Base-by-base conservation (phyloP, 2,888 invertebrate genomes). In the Calameuta filiformis region DNA sequence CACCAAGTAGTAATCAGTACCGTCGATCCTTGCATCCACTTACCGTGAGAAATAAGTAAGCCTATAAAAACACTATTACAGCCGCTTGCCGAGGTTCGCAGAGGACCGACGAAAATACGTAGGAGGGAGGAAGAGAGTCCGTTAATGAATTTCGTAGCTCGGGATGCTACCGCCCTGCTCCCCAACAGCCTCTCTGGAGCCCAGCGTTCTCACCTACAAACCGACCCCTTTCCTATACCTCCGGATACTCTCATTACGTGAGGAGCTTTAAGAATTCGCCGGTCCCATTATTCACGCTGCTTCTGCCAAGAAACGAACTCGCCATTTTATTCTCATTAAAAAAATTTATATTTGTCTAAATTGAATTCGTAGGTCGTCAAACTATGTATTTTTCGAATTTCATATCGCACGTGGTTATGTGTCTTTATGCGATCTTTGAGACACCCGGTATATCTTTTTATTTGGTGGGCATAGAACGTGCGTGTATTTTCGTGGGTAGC, bases 261-360 rank as follows among this genome's bases (percentile, higher is more conserved):
- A 88, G 87, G 83, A 88, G 87, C 85, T 87, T 88, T 84, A 84
- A 87, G 85, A 88, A 88, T 87, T 87, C 81, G 83, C 81, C 80
- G 78, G 79, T 77, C 81, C 84, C 84, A 87, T 88, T 87, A 88
- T 86, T 88, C 84, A 87, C 85, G 78, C 76, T 83, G 85, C 83
- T 85, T 85, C 71, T 82, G 56, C 56, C 56, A 23, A 56, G 56
- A 23, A 56, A 56, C 23, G 56, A 23, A 9, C 23, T 56, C 56
- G 56, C 56, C 1, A 56, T 56, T 56, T 56, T 56, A 56, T 56
- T 56, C 9, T 9, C 56, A 56, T 56, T 56, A 56, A 9, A 9
- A 23, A 23, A 6, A 56, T 56, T 56, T 56, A 23, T 56, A 56
- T 56, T 56, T 56, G 23, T 9, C 23, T 9, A 23, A 56, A 56